These are phyloP conservation scores for Microplitis mediator DNA, from an alignment of 1,140 invertebrate genomes.

Conservation along the genomic window DNA sequence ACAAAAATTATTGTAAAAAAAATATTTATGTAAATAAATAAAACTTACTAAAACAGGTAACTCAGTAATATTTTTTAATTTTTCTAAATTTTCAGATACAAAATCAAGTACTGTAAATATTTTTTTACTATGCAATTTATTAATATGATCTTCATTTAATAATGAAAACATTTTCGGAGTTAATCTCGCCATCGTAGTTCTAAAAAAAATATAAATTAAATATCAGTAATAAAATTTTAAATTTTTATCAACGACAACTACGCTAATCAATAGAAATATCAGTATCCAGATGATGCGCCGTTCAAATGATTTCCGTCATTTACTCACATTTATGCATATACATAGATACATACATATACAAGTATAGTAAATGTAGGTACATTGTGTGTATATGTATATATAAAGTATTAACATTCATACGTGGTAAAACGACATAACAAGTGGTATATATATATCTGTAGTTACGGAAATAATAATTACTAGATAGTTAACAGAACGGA, in stretches of 20 bases:
- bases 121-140: conserved; percentile 60
- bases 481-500: too few relatives aligned
- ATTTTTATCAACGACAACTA: conserved; percentile 34
- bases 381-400: background rate
- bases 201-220: background rate
- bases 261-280: conserved; percentile 33
- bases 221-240: conserved; percentile 5
- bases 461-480: too few relatives aligned
- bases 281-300: conserved; percentile 33
- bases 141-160: conserved; percentile 59
- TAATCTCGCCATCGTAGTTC: conserved; percentile 58
- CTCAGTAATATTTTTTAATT: conserved; percentile 51
- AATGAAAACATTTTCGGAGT: conserved; percentile 48
- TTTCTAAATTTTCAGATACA: conserved; percentile 61
- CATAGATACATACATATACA: background rate
- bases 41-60: conserved; percentile 58
- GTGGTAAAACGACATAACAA: background rate
- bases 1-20: background rate
- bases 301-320: conserved; percentile 44
- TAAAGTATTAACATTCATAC: conserved; percentile 7
- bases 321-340: conserved; percentile 3
- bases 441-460: too few relatives aligned
- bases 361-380: background rate
- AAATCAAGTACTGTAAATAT: conserved; percentile 68
- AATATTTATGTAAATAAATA: background rate